Evolutionary conservation across 1,140 invertebrate species (phyloP).

Genomic region (Bradysia coprophila): DNA sequence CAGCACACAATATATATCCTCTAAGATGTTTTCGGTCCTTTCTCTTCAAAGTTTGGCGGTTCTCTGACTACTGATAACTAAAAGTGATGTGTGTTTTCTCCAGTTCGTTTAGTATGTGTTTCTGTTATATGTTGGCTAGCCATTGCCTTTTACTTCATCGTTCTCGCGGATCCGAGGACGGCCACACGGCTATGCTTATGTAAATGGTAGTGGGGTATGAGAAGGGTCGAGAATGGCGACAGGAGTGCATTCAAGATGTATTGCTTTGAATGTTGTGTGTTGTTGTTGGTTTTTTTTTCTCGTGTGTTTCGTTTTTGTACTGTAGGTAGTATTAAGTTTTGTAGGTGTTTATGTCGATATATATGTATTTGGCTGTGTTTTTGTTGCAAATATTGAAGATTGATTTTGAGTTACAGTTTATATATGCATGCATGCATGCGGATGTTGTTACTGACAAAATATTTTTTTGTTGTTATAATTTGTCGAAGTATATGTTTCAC

Average conservation of each 20-base stretch:
- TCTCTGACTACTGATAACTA: constrained; percentile 1
- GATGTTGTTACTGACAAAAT: no score
- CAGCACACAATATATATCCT: neutral
- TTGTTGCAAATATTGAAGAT: no score
- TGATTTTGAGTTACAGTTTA: no score
- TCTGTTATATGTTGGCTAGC: neutral
- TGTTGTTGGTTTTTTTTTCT: neutral
- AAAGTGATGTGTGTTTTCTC: neutral
- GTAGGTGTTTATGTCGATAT: no score
- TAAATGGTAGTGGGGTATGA: neutral
- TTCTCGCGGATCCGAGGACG: constrained; percentile 1
- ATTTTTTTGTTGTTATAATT: no score
- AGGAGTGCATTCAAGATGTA: neutral
- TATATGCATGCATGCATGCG: no score
- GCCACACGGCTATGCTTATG: neutral
- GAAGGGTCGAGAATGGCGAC: neutral
- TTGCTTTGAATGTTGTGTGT: neutral
- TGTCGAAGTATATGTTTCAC: no score
- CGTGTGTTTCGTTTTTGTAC: no score
- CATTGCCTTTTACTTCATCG: constrained; percentile 1
- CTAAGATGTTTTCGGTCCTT: constrained; percentile 1
- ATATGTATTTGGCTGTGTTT: no score
- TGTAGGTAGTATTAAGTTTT: no score
- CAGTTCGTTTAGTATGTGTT: neutral
- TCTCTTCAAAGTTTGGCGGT: constrained; percentile 4